A percentile compares a stretch with the other conserved stretches of the same genome.
phyloP scores from a whole-genome alignment of 2,113 vertebrate genomes.

The Natator depressus region DNA sequence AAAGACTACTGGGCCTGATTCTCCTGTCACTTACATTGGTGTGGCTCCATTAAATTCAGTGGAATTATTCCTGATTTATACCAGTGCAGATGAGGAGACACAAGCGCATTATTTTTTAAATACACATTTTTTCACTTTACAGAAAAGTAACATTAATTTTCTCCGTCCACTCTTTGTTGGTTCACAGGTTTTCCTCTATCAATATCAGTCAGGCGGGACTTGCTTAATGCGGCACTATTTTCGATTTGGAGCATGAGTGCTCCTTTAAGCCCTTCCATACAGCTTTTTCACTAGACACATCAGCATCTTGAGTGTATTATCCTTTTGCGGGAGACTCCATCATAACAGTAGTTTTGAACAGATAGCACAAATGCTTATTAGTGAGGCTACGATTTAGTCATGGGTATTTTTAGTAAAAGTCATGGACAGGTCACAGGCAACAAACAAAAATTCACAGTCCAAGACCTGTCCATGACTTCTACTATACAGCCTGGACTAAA shows the following conservation, averaged over 20 bases:
- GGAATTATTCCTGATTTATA: background rate
- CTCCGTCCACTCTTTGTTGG: background rate
- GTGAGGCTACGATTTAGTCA: background rate
- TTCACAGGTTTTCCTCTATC: conserved; percentile 48
- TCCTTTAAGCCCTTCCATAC: conserved; percentile 1
- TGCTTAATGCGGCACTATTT: background rate
- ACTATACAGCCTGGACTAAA: too few relatives aligned
- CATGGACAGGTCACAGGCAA: too few relatives aligned
- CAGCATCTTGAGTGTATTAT: conserved; percentile 55
- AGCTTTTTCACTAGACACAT: conserved; percentile 57
- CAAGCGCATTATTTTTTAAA: conserved; percentile 14
- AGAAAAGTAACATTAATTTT: background rate
- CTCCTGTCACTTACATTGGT: background rate
- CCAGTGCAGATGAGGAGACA: background rate
- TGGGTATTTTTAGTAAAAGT: too few relatives aligned
- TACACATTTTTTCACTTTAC: background rate
- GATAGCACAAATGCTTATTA: background rate
- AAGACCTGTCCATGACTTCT: too few relatives aligned
- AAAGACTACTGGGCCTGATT: background rate
- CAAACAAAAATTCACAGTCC: too few relatives aligned
- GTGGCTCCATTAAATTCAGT: background rate
- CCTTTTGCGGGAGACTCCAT: conserved; percentile 51
- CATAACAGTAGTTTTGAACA: conserved; percentile 35
- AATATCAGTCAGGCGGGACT: conserved; percentile 15
- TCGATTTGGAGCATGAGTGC: background rate